Conservation (phyloP, 2,797 vertebrate species). For the Cichlasoma orientale region DNA sequence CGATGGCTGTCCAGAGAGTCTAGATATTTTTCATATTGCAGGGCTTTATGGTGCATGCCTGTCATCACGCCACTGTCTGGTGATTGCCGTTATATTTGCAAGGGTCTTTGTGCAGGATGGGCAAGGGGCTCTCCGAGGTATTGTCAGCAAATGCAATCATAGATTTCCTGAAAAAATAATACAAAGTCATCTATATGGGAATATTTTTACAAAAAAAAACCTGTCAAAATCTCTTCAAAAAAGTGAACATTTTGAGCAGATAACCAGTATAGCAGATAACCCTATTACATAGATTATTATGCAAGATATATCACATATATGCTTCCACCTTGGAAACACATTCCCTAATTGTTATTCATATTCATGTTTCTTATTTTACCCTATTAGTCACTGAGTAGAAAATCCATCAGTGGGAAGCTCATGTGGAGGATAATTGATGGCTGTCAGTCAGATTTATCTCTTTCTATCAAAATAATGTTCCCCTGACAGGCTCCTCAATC, state of each 20-base stretch:
- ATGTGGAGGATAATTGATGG: conserved; percentile 41
- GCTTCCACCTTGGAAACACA: not conserved
- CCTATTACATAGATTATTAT: not conserved
- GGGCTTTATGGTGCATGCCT: not conserved
- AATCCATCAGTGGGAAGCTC: conserved; percentile 8
- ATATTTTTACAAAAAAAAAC: not conserved
- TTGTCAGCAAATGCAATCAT: not conserved
- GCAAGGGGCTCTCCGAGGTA: not conserved
- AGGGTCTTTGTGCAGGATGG: not conserved
- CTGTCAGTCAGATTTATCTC: conserved; percentile 44
- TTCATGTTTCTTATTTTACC: conserved; percentile 1
- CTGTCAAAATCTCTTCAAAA: not conserved
- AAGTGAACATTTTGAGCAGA: not conserved
- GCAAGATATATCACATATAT: not conserved
- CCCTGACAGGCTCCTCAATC: conserved; percentile 42
- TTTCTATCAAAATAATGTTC: conserved; percentile 45
- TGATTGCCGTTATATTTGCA: not conserved
- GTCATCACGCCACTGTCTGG: too few relatives aligned
- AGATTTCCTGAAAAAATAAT: not conserved
- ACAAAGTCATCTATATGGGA: not conserved
- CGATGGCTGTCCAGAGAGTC: conserved; percentile 32
- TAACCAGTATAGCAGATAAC: not conserved
- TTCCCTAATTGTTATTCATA: not conserved
- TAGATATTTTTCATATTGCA: not conserved
- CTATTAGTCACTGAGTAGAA: conserved; percentile 25